A percentile compares a stretch with the other conserved stretches of the same genome.
phyloP scores from a whole-genome alignment of 2,888 invertebrate species.

The Limnephilus rhombicus region DNA sequence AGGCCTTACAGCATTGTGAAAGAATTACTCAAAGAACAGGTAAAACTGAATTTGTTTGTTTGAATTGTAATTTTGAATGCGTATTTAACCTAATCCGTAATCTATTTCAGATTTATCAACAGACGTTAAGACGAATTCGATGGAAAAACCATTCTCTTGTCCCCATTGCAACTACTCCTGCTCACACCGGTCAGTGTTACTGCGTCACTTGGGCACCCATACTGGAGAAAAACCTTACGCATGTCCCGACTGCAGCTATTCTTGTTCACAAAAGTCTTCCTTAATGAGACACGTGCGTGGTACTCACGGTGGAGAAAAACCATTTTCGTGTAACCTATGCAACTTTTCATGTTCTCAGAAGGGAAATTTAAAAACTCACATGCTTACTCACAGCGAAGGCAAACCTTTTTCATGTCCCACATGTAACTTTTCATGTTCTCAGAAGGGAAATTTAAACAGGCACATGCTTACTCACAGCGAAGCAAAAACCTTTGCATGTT shows the following conservation, averaged over 20 bases:
- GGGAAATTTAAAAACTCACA: neutral
- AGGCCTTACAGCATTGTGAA: too few relatives aligned
- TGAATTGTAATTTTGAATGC: too few relatives aligned
- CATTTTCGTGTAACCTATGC: conserved; percentile 71
- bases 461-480: neutral
- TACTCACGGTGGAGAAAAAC: conserved; percentile 75
- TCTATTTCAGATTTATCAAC: too few relatives aligned
- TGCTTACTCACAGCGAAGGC: neutral
- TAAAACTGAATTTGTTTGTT: too few relatives aligned
- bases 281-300: neutral
- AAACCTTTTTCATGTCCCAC: neutral
- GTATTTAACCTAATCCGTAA: too few relatives aligned
- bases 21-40: too few relatives aligned
- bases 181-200: neutral
- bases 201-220: neutral
- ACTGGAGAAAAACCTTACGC: neutral
- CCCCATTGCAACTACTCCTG: too few relatives aligned
- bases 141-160: too few relatives aligned
- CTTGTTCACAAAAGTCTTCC: neutral
- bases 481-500: too few relatives aligned
- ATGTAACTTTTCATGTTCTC: neutral
- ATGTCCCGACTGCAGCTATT: neutral
- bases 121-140: too few relatives aligned
- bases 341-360: neutral
- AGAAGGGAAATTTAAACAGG: neutral